Percentiles rank a stretch among this genome's conserved stretches.
Evolutionary conservation across 2,113 vertebrate species (phyloP).

Genomic region (Uropsilus gracilis): DNA sequence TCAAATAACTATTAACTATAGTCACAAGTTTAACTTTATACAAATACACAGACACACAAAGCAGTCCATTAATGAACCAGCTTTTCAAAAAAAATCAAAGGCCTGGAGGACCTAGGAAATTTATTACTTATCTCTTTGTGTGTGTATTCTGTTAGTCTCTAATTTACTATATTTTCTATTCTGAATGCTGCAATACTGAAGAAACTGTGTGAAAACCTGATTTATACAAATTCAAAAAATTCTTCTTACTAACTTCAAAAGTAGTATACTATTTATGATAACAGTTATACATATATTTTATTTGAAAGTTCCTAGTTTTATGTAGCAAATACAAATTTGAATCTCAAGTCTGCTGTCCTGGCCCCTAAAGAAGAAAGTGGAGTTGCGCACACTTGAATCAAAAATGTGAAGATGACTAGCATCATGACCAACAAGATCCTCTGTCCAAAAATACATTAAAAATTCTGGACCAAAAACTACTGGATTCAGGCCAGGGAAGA

Average conservation of each 20-base stretch:
- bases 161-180: conserved; percentile 31
- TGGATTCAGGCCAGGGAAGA: background rate
- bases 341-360: background rate
- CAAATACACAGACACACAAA: background rate
- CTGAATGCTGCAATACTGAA: background rate
- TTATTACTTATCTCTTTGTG: background rate
- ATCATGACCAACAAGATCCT: background rate
- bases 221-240: background rate
- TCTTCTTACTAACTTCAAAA: conserved; percentile 16
- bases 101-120: background rate
- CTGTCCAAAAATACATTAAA: background rate
- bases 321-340: background rate
- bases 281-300: background rate
- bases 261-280: background rate
- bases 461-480: background rate
- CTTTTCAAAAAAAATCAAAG: background rate
- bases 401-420: background rate
- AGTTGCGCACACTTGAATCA: background rate
- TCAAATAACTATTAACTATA: background rate
- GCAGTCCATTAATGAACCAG: background rate
- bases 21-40: background rate
- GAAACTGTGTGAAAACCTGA: background rate
- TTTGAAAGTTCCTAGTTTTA: background rate
- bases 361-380: background rate
- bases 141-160: background rate